These are phyloP conservation scores for Nicator chloris DNA, from an alignment of 2,113 vertebrate species.

Conservation along the genomic window DNA sequence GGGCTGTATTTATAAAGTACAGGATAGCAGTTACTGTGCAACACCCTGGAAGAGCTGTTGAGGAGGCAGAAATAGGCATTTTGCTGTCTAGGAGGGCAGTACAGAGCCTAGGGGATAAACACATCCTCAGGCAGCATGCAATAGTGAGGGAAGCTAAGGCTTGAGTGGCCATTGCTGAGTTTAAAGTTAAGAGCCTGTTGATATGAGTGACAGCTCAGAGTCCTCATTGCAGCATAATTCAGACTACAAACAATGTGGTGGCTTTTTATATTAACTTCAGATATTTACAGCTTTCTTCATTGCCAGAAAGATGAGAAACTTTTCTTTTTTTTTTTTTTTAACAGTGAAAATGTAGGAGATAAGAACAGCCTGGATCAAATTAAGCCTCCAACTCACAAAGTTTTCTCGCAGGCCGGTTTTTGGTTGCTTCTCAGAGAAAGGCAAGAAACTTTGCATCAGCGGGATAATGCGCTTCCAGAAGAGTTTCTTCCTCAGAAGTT, in stretches of 20 bases:
- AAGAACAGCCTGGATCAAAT: constrained; percentile 17
- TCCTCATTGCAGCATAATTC: background rate
- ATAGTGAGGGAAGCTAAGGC: background rate
- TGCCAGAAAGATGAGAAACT: background rate
- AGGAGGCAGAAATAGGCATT: background rate
- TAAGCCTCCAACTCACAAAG: background rate
- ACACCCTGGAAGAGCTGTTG: background rate
- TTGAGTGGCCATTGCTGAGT: background rate
- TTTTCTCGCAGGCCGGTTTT: background rate
- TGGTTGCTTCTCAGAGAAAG: background rate
- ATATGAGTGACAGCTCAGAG: background rate
- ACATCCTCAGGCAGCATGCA: background rate
- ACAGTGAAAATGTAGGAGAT: background rate
- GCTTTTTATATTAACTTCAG: background rate
- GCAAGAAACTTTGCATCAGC: constrained; percentile 14
- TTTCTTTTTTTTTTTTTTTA: background rate
- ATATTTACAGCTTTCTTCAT: background rate
- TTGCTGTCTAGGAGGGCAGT: background rate
- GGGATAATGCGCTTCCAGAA: background rate
- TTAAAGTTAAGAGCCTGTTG: background rate
- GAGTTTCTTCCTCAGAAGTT: constrained; percentile 24
- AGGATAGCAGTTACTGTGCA: background rate
- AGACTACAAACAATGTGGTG: background rate
- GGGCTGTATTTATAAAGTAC: background rate
- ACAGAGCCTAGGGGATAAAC: background rate